Percentiles rank a stretch among this genome's conserved stretches.
Evolutionary conservation across 2,888 invertebrate species (phyloP).

Genomic region (Thysanoteuthis rhombus): DNA sequence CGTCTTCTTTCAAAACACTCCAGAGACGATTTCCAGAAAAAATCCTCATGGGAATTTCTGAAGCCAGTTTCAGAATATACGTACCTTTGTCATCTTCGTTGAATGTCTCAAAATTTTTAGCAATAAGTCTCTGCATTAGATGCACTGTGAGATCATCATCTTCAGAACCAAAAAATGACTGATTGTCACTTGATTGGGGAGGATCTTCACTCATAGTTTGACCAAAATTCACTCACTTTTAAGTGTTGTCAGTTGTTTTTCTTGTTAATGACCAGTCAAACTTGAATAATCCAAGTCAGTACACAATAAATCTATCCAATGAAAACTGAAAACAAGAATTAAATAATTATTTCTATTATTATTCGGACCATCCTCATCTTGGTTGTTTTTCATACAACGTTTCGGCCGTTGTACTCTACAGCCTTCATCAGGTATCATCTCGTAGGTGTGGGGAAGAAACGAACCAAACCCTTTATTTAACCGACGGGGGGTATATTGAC

Average conservation of each 20-base stretch:
- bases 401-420: too few species aligned
- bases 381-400: too few species aligned
- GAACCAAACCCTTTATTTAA: too few species aligned
- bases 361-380: too few species aligned
- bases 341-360: too few species aligned
- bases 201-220: neutral
- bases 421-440: too few species aligned
- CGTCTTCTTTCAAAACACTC: neutral
- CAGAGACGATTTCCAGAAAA: conserved; percentile 38
- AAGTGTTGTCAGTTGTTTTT: neutral
- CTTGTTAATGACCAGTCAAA: neutral
- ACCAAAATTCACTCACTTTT: neutral
- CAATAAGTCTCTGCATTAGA: neutral
- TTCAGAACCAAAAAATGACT: neutral
- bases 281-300: neutral
- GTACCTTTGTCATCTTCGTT: neutral
- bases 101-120: neutral
- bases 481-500: too few species aligned
- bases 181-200: neutral
- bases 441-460: too few species aligned
- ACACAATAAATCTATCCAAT: neutral
- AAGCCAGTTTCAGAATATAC: conserved; percentile 48
- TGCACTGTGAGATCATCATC: neutral
- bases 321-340: neutral
- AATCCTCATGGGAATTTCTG: conserved; percentile 65